Evolutionary conservation across 2,797 vertebrate genomes (phyloP), one percentile per base, ranked within the genome.

Genomic region (Clarias pachynema): DNA sequence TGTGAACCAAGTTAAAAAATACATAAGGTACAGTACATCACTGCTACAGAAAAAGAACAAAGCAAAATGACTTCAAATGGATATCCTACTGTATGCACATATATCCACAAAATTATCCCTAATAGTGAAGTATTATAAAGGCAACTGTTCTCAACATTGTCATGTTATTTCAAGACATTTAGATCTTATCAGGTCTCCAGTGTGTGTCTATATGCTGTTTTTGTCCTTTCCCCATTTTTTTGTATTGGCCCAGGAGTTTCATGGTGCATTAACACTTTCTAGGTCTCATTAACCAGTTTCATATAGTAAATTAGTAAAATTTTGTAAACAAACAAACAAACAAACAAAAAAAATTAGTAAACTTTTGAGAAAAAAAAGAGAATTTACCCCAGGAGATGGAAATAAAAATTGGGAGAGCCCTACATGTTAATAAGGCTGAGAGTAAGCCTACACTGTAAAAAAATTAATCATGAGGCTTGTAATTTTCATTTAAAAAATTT

Each of bases 381-480:
- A 56, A 29, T 57, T 31, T 77, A 10, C 26, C 20, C 53, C 8
- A 34, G 73, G 26, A 14, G 29, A 59, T 53, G 44, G 72, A 18
- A 81, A 49, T 70, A 24, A n/a, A 70, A 70, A 60, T 56, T 22
- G n/a, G 44, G 18, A 15, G 44, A 82, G 10, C 34, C 16, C 1
- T 26, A 40, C 4, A 34, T 24, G 79, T 26, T 53, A 18, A 49
- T 5, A 7, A 57, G 29, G 57, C 49, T 57, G 65, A 34, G 12
- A 44, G 63, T 73, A 79, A 87, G 77, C 75, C 85, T 57, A 49
- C 87, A n/a, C n/a, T n/a, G n/a, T n/a, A n/a, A n/a, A n/a, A n/a
- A n/a, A n/a, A n/a, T n/a, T n/a, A n/a, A n/a, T n/a, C n/a, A n/a
- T n/a, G n/a, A n/a, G n/a, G n/a, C n/a, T n/a, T n/a, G n/a, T n/a